Base-by-base conservation (phyloP, 2,113 vertebrate genomes). In the Tricholaema leucomelas region DNA sequence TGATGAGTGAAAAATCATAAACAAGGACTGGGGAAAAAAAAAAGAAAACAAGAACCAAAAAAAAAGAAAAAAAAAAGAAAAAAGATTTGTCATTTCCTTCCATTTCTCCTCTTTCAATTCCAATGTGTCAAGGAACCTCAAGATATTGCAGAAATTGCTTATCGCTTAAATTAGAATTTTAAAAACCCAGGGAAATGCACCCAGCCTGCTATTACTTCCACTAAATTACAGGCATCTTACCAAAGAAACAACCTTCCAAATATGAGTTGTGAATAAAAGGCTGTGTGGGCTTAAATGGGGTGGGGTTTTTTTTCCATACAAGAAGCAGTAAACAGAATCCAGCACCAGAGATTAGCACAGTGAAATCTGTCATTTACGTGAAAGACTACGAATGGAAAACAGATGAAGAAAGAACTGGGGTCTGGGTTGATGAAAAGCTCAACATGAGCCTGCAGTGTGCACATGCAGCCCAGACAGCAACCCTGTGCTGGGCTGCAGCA, bases 141-240 rank as follows among this genome's bases (percentile, higher is more conserved):
- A 95, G 80, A 92, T 88, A 93, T n/a, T 94, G 78, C 38, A 91
- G 48, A 94, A 94, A 95, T 95, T 95, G 63, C 85, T 95, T 96
- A 83, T 92, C 36, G 38, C 71, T 95, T 96, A 96, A 97, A 96
- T 96, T 94, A 90, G 66, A 95, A 85, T 94, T 97, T 95, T 96
- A 96, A 94, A 97, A 96, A 96, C 91, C 85, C 90, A 88, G 80
- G 90, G 97, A 94, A 94, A 91, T 65, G 75, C 63, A 94, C 94
- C 91, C 81, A 96, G 82, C 50, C 92, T 96, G 92, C 88, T 94
- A 97, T 97, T 97, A 95, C 90, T 97, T 97, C 94, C 94, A 96
- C 92, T 94, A 94, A 96, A 97, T 97, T 96, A 96, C 92, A 73
- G 54, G 61, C 96, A 81, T 72, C 85, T 87, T 84, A 94, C 81